Evolutionary conservation across 2,888 invertebrate species (phyloP).

Genomic region (Eupithecia centaureata): DNA sequence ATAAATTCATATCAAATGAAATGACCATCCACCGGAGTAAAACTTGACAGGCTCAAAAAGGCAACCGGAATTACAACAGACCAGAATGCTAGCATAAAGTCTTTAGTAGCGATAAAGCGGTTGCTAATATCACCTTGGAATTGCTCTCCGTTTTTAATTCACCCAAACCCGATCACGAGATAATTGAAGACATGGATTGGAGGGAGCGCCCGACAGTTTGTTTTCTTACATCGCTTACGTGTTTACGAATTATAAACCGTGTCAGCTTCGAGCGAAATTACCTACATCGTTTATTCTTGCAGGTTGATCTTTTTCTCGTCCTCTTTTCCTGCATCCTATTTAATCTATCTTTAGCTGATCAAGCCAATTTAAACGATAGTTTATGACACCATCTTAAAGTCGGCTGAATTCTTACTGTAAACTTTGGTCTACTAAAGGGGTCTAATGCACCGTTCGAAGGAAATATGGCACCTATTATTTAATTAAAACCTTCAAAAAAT

Average conservation of each 20-base stretch:
- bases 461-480: slow-evolving; percentile 1
- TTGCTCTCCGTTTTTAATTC: slow-evolving; percentile 30
- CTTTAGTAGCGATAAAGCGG: not conserved
- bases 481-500: slow-evolving; percentile 9
- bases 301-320: not conserved
- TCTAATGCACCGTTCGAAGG: not conserved
- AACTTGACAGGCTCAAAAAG: not conserved
- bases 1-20: not conserved
- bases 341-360: not conserved
- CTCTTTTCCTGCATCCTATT: not conserved
- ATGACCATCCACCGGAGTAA: not conserved
- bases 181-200: slow-evolving; percentile 66
- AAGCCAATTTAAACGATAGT: not conserved
- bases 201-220: slow-evolving; percentile 63
- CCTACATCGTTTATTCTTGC: not conserved
- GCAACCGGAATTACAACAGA: not conserved
- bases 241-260: slow-evolving; percentile 30
- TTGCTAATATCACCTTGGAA: not conserved
- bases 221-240: slow-evolving; percentile 48
- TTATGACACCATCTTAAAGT: not conserved
- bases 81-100: not conserved
- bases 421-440: not conserved
- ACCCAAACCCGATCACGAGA: slow-evolving; percentile 43
- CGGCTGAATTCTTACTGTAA: not conserved
- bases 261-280: slow-evolving; percentile 24